These are phyloP conservation scores for Nineta flava DNA, from an alignment of 2,888 invertebrate genomes.

Conservation along the genomic window DNA sequence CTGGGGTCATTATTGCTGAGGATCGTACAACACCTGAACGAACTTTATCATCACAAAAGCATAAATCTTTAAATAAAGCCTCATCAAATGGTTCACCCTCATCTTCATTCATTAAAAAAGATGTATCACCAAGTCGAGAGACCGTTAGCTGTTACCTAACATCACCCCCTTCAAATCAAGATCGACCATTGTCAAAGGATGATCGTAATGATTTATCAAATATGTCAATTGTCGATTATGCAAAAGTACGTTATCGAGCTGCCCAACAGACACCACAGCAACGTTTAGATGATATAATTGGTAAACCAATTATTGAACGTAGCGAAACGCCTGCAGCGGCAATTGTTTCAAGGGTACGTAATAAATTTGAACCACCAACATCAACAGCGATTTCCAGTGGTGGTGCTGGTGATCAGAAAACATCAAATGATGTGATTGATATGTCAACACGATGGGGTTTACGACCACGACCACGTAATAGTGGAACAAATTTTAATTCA, in stretches of 20 bases:
- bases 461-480: constrained; percentile 26
- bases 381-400: constrained; percentile 12
- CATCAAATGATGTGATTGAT: constrained; percentile 23
- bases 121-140: background rate
- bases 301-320: constrained; percentile 6
- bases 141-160: background rate
- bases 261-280: constrained; percentile 31
- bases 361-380: constrained; percentile 16
- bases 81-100: background rate
- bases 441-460: constrained; percentile 26
- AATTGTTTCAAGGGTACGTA: constrained; percentile 18
- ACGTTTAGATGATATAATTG: constrained; percentile 22
- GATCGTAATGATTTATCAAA: constrained; percentile 21
- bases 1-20: constrained; percentile 45
- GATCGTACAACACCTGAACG: constrained; percentile 20
- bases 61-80: background rate
- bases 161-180: background rate
- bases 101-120: background rate
- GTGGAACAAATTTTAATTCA: constrained; percentile 18
- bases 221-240: constrained; percentile 45
- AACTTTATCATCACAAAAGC: constrained; percentile 1
- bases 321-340: constrained; percentile 12
- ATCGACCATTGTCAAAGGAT: constrained; percentile 17
- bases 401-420: constrained; percentile 15
- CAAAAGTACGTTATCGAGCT: constrained; percentile 46